These are phyloP conservation scores for Eudyptes chrysolophus DNA, from an alignment of 2,113 vertebrate species.

Conservation along the genomic window DNA sequence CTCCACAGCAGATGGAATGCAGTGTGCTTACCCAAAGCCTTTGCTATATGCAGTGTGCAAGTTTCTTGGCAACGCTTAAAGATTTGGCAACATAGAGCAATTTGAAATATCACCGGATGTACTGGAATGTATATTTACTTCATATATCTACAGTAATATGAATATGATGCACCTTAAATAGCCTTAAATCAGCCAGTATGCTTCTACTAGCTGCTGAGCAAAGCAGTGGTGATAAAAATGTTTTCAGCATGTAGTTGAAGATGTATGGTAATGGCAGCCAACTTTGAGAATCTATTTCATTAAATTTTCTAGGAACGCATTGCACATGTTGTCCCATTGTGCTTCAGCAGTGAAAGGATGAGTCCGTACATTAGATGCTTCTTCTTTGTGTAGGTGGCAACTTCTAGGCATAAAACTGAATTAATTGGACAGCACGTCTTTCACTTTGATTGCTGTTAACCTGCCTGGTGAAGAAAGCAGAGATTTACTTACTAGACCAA, in stretches of 20 bases:
- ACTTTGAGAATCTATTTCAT: background rate
- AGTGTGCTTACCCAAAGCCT: background rate
- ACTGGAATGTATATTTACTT: slow-evolving; percentile 26
- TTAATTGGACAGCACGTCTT: background rate
- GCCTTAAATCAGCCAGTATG: slow-evolving; percentile 11
- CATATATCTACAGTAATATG: slow-evolving; percentile 35
- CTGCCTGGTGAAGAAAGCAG: background rate
- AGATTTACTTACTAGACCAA: background rate
- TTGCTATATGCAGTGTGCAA: background rate
- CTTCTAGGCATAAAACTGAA: background rate
- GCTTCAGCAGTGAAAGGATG: background rate
- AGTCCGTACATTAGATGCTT: background rate
- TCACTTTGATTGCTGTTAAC: background rate
- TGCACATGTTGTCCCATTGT: background rate
- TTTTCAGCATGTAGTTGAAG: background rate
- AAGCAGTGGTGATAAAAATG: slow-evolving; percentile 18
- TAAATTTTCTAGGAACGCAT: background rate
- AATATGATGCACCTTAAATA: slow-evolving; percentile 42
- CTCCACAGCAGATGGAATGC: slow-evolving; percentile 35
- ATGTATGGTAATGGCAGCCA: background rate
- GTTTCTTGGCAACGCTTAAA: slow-evolving; percentile 26
- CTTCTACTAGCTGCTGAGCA: slow-evolving; percentile 25
- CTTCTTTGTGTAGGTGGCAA: background rate
- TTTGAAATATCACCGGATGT: slow-evolving; percentile 15
- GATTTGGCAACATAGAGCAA: slow-evolving; percentile 20